Evolutionary conservation across 2,888 invertebrate species (phyloP).

Genomic region (Mesochorus sp.): DNA sequence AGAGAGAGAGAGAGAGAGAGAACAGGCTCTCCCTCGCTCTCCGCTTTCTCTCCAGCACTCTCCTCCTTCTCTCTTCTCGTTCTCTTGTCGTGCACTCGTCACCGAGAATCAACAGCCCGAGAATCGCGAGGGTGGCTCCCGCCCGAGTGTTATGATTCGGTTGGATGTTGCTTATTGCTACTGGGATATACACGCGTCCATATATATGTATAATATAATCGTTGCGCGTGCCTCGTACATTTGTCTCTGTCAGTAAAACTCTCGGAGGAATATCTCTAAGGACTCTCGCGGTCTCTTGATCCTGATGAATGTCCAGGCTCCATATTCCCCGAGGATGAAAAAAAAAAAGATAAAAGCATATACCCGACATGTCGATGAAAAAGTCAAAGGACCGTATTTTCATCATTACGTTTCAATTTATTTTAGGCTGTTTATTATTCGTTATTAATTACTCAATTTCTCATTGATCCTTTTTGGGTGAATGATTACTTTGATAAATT

Average conservation of each 20-base stretch:
- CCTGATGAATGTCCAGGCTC: slow-evolving; percentile 18
- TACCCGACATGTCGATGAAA: slow-evolving; percentile 23
- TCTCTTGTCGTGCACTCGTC: slow-evolving; percentile 5
- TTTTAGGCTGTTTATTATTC: too few species aligned
- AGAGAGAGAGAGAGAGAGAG: slow-evolving; percentile 14
- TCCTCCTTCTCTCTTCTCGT: slow-evolving; percentile 36
- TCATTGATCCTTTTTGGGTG: too few species aligned
- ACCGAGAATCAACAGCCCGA: slow-evolving; percentile 52
- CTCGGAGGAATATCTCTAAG: slow-evolving; percentile 19
- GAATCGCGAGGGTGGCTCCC: slow-evolving; percentile 35
- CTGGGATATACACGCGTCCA: not conserved
- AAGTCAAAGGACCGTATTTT: not conserved
- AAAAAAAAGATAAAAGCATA: slow-evolving; percentile 1
- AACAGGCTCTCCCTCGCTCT: not conserved
- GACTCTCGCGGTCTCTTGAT: slow-evolving; percentile 1
- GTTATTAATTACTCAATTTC: too few species aligned
- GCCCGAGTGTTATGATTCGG: slow-evolving; percentile 49
- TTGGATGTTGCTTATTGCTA: slow-evolving; percentile 45
- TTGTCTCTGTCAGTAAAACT: slow-evolving; percentile 47
- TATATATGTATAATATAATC: slow-evolving; percentile 8
- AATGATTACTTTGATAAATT: too few species aligned
- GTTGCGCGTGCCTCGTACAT: slow-evolving; percentile 48
- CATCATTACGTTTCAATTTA: not conserved
- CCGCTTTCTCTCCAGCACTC: slow-evolving; percentile 49
- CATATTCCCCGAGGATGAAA: slow-evolving; percentile 1